phyloP scores from a whole-genome alignment of 2,797 vertebrate genomes.

The Vireo griseus region DNA sequence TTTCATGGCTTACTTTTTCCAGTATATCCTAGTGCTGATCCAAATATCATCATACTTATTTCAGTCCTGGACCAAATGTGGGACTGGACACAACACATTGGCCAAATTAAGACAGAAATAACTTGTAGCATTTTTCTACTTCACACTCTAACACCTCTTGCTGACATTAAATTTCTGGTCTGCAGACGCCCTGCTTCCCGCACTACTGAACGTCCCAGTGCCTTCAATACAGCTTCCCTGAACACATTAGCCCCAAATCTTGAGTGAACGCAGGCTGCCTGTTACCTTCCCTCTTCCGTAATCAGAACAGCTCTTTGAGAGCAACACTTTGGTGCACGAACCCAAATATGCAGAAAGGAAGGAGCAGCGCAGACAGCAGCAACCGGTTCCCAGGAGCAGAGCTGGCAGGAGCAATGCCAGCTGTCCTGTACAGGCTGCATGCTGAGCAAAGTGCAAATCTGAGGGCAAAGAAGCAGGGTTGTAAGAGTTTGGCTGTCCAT shows the following conservation, averaged over 20 bases:
- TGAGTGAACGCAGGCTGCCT: background rate
- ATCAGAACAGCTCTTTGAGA: background rate
- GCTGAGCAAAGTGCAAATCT: background rate
- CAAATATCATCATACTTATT: constrained; percentile 65
- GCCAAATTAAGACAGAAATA: constrained; percentile 40
- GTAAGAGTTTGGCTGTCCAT: background rate
- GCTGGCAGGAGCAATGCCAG: background rate
- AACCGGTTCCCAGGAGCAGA: background rate
- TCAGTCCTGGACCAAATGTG: constrained; percentile 46
- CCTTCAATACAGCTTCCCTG: background rate
- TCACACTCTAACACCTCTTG: background rate
- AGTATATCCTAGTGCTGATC: constrained; percentile 65
- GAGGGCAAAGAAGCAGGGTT: background rate
- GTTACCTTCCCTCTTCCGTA: background rate
- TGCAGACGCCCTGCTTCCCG: background rate
- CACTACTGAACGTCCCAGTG: background rate
- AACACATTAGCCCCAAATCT: rapidly evolving
- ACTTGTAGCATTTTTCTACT: background rate
- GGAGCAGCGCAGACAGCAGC: background rate
- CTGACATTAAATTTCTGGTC: background rate
- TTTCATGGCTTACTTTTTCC: constrained; percentile 39
- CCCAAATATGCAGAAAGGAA: background rate
- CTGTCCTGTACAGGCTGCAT: background rate
- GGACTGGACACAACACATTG: constrained; percentile 23
- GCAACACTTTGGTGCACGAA: background rate